These are phyloP conservation scores for Gila robusta DNA, from an alignment of 2,797 vertebrate species.

Conservation along the genomic window DNA sequence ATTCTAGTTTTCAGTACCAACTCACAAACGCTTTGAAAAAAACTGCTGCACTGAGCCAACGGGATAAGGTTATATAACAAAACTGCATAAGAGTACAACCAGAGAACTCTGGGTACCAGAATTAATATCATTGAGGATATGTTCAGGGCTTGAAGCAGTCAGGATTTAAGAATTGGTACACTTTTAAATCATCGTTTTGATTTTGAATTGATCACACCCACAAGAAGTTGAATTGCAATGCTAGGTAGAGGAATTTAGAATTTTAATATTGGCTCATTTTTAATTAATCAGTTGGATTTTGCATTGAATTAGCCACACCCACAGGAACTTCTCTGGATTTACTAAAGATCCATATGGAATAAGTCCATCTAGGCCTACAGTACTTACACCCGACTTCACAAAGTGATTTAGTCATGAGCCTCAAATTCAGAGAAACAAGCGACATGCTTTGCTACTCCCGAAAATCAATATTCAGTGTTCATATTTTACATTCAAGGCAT, in stretches of 20 bases:
- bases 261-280: neutral
- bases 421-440: constrained; percentile 11
- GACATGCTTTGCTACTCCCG: constrained; percentile 2
- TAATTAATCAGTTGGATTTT: neutral
- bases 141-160: constrained; percentile 1
- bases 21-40: constrained; percentile 24
- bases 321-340: neutral
- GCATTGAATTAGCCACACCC: neutral
- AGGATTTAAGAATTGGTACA: neutral
- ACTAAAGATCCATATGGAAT: neutral
- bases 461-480: constrained; percentile 22
- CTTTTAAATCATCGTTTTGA: neutral
- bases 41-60: constrained; percentile 8
- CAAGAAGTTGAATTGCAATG: neutral
- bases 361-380: neutral
- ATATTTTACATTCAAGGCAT: constrained; percentile 61
- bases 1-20: constrained; percentile 34
- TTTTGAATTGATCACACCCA: neutral
- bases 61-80: constrained; percentile 50
- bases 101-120: constrained; percentile 17
- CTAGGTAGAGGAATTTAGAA: neutral
- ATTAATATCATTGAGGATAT: constrained; percentile 1
- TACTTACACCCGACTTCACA: neutral
- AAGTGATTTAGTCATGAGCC: neutral
- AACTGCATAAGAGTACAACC: constrained; percentile 62